A percentile compares a stretch with the other conserved stretches of the same genome.
Conservation (phyloP, 2,113 vertebrate genomes). For the Gadus chalcogrammus region DNA sequence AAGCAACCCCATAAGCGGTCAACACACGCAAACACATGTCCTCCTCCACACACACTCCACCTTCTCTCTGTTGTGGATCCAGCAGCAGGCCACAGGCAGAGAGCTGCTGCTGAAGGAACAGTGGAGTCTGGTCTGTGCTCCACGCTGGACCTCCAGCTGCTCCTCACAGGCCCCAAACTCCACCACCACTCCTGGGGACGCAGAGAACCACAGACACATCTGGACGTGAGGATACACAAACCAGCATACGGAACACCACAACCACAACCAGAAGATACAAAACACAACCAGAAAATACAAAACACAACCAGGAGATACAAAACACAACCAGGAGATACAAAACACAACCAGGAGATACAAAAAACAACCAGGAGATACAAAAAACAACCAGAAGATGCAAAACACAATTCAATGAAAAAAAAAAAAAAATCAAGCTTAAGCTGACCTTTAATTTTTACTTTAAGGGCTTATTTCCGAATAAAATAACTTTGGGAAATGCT, state of each 20-base stretch:
- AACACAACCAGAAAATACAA: background rate
- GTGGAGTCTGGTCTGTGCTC: conserved; percentile 55
- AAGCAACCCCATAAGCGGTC: no score
- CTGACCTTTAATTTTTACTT: no score
- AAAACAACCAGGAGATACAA: background rate
- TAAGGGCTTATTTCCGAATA: no score
- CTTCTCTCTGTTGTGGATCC: conserved; percentile 74
- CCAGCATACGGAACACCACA: background rate
- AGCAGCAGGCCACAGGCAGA: conserved; percentile 73
- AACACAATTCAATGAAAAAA: background rate
- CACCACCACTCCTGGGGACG: conserved; percentile 55
- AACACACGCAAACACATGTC: no score
- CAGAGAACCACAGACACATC: background rate
- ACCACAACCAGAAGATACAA: background rate
- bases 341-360: background rate
- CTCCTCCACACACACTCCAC: conserved; percentile 32
- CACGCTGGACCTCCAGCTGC: conserved; percentile 65
- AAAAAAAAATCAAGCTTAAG: background rate
- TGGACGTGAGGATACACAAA: background rate
- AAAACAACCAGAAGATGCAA: background rate
- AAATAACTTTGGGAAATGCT: no score
- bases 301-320: background rate
- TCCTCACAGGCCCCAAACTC: conserved; percentile 61
- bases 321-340: background rate
- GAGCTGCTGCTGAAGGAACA: conserved; percentile 64